A percentile compares a stretch with the other conserved stretches of the same genome.
phyloP scores from a whole-genome alignment of 1,140 invertebrate genomes.

The Stenopsyche tienmushanensis region DNA sequence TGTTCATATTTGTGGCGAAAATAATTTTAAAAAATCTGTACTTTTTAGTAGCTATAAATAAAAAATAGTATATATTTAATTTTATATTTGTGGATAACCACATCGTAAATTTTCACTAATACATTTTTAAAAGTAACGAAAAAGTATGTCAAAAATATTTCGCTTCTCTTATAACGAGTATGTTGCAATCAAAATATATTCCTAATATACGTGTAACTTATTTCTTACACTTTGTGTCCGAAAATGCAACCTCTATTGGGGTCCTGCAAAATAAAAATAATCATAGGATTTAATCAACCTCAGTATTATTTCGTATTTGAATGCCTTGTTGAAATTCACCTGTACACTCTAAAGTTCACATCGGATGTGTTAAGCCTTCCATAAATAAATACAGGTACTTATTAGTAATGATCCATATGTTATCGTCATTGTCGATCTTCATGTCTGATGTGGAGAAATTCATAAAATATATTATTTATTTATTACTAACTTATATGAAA shows the following conservation, averaged over 20 bases:
- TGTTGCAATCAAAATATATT: background rate
- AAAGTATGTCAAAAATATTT: background rate
- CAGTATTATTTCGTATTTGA: background rate
- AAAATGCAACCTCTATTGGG: background rate
- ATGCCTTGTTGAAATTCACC: slow-evolving; percentile 37
- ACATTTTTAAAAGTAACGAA: background rate
- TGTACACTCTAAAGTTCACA: slow-evolving; percentile 61
- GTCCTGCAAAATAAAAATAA: background rate
- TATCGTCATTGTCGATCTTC: slow-evolving; percentile 55
- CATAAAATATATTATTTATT: slow-evolving; percentile 1
- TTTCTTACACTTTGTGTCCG: background rate
- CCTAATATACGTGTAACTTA: background rate
- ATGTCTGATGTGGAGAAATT: slow-evolving; percentile 44
- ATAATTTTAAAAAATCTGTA: too few relatives aligned
- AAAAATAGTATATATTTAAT: background rate
- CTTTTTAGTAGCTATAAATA: background rate
- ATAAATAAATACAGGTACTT: slow-evolving; percentile 62
- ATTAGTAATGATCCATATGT: slow-evolving; percentile 63
- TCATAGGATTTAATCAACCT: background rate
- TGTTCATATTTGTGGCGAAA: too few relatives aligned
- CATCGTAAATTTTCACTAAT: background rate
- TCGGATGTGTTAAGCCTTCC: slow-evolving; percentile 57
- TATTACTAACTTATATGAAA: background rate
- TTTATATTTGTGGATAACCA: too few relatives aligned
- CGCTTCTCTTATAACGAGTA: background rate